phyloP scores from a whole-genome alignment of 2,113 vertebrate species.

The Cygnus buccinator region DNA sequence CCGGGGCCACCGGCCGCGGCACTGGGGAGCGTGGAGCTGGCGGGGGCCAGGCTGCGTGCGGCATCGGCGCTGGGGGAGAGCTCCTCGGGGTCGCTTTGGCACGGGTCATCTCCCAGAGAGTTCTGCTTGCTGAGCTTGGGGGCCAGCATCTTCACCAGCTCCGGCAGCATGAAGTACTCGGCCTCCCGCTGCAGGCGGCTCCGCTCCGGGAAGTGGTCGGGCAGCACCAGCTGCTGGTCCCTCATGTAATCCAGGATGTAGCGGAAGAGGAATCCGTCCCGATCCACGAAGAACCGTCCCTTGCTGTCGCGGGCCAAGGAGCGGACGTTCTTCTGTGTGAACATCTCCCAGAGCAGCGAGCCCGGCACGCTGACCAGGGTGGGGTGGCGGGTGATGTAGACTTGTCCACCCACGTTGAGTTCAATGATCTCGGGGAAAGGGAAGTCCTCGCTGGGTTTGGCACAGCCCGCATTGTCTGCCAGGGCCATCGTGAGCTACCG shows the following conservation, averaged over 20 bases:
- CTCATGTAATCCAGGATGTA: slow-evolving; percentile 95
- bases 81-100: slow-evolving; percentile 90
- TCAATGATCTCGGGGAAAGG: slow-evolving; percentile 91
- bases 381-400: slow-evolving; percentile 92
- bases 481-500: slow-evolving; percentile 81
- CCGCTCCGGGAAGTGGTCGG: slow-evolving; percentile 92
- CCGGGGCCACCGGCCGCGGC: slow-evolving; percentile 33
- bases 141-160: slow-evolving; percentile 86
- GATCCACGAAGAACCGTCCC: slow-evolving; percentile 92
- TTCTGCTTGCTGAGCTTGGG: slow-evolving; percentile 90
- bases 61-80: slow-evolving; percentile 79
- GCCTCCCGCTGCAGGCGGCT: slow-evolving; percentile 90
- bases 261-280: slow-evolving; percentile 93
- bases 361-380: slow-evolving; percentile 90
- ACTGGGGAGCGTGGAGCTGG: slow-evolving; percentile 49
- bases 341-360: slow-evolving; percentile 92
- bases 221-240: slow-evolving; percentile 91
- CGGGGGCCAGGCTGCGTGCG: slow-evolving; percentile 70
- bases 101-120: slow-evolving; percentile 86
- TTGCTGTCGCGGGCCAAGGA: slow-evolving; percentile 91
- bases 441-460: slow-evolving; percentile 78
- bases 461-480: slow-evolving; percentile 76
- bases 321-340: slow-evolving; percentile 82
- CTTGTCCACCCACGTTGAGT: slow-evolving; percentile 93
- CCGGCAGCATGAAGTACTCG: slow-evolving; percentile 90